These are phyloP conservation scores for Jordanella pulchra DNA, from an alignment of 2,797 vertebrate species.

Conservation along the genomic window DNA sequence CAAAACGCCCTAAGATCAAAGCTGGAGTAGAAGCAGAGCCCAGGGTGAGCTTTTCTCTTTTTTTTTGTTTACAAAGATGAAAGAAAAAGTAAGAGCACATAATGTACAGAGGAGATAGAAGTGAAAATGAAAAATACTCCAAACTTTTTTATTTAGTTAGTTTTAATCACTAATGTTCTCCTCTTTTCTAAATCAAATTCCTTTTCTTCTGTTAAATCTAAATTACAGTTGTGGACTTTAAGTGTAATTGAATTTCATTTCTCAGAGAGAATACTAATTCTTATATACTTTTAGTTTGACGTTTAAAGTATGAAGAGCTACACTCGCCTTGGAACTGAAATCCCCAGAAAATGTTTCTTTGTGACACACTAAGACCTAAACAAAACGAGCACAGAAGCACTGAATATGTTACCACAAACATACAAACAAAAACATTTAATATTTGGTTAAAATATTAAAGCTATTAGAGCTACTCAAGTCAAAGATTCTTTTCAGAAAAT, in stretches of 20 bases:
- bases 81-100: conserved; percentile 31
- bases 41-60: conserved; percentile 31
- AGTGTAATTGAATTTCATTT: conserved; percentile 46
- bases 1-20: conserved; percentile 26
- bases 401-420: neutral
- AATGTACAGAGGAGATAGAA: conserved; percentile 25
- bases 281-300: neutral
- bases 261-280: conserved; percentile 13
- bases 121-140: conserved; percentile 27
- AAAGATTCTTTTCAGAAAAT: neutral
- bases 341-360: neutral
- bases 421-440: neutral
- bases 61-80: conserved; percentile 17
- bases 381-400: neutral
- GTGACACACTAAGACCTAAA: neutral
- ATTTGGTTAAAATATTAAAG: neutral
- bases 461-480: neutral
- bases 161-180: conserved; percentile 17
- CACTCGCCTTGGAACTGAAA: neutral
- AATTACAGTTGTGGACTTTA: conserved; percentile 18
- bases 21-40: conserved; percentile 22
- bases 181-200: conserved; percentile 45
- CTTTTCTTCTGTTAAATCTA: conserved; percentile 23
- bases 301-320: neutral
- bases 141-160: too few species aligned